phyloP scores from a whole-genome alignment of 2,113 vertebrate species.

The Bettongia penicillata region DNA sequence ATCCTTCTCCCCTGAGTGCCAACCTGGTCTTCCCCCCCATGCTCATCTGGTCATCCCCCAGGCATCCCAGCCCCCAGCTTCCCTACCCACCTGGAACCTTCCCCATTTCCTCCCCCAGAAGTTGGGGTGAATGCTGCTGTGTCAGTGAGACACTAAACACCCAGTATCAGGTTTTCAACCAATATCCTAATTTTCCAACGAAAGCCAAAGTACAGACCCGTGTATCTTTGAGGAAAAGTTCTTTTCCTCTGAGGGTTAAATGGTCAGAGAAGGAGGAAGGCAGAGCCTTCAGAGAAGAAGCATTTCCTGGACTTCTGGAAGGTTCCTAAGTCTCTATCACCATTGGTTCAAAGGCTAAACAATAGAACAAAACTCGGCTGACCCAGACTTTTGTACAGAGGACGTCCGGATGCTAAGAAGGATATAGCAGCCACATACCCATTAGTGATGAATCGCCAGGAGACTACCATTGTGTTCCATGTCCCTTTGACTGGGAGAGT shows the following conservation, averaged over 20 bases:
- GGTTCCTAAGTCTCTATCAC: not conserved
- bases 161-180: not conserved
- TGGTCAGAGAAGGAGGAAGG: not conserved
- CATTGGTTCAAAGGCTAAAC: not conserved
- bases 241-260: not conserved
- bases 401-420: not conserved
- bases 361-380: not conserved
- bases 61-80: not conserved
- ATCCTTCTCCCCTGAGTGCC: not conserved
- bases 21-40: not conserved
- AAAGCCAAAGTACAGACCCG: not conserved
- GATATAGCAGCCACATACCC: slow-evolving; percentile 7
- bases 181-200: not conserved
- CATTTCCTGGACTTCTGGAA: not conserved
- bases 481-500: not conserved
- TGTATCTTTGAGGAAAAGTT: not conserved
- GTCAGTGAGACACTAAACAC: not conserved
- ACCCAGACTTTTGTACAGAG: not conserved
- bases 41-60: not conserved
- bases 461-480: slow-evolving; percentile 40
- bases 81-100: not conserved
- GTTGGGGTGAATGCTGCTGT: not conserved
- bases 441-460: not conserved
- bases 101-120: not conserved
- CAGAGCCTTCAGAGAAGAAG: not conserved